Evolutionary conservation across 2,113 vertebrate species (phyloP).

Genomic region (Colaptes auratus): DNA sequence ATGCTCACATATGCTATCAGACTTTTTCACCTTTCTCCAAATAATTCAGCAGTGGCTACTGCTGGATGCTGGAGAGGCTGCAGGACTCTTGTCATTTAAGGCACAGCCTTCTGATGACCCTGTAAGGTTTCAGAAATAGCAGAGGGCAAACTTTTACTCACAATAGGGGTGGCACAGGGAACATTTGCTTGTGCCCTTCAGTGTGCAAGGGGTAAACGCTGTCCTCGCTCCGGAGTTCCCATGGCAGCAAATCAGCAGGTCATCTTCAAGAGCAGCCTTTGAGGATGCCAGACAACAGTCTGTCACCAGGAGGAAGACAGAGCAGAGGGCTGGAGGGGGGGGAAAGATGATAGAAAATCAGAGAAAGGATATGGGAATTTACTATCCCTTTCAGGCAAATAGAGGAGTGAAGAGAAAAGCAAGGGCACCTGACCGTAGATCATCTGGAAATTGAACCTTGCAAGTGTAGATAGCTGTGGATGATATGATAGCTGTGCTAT

Average conservation of each 20-base stretch:
- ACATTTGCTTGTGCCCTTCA: background rate
- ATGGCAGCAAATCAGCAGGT: conserved; percentile 61
- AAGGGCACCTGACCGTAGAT: background rate
- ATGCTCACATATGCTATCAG: background rate
- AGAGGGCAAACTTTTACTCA: background rate
- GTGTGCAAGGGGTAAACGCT: conserved; percentile 22
- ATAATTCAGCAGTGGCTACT: background rate
- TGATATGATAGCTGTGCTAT: background rate
- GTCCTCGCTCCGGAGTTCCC: conserved; percentile 24
- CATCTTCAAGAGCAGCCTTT: conserved; percentile 37
- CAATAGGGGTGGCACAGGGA: background rate
- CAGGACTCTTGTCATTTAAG: background rate
- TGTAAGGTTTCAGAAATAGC: background rate
- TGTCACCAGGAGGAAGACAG: background rate
- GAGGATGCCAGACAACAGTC: conserved; percentile 29
- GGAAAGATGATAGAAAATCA: background rate
- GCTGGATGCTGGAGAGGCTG: background rate
- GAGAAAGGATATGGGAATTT: background rate
- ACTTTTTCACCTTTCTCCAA: background rate
- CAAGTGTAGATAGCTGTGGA: background rate
- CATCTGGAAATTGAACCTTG: background rate
- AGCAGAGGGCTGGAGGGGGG: background rate
- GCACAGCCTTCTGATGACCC: background rate
- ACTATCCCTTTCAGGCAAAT: background rate
- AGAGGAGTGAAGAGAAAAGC: background rate